A percentile compares a stretch with the other conserved stretches of the same genome.
These are phyloP conservation scores for Mayetiola destructor DNA, from an alignment of 2,888 invertebrate species.

Conservation along the genomic window DNA sequence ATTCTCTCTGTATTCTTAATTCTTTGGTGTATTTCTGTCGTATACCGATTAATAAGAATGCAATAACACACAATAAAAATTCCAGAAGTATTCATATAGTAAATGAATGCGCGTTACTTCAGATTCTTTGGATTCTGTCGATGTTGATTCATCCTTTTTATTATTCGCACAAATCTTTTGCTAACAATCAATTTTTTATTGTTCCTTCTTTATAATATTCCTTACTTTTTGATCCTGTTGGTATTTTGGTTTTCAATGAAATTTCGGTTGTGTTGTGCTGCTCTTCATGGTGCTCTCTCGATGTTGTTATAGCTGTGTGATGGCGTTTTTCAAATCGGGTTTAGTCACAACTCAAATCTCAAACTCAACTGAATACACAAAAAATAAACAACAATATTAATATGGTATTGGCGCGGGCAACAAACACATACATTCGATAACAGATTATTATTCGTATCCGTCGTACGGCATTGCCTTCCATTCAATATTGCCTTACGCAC, in stretches of 20 bases:
- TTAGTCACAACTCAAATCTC: slow-evolving; percentile 12
- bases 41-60: slow-evolving; percentile 10
- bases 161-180: no score
- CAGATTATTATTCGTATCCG: no score
- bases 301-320: not conserved
- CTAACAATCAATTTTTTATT: no score
- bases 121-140: not conserved
- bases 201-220: not conserved
- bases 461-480: no score
- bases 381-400: slow-evolving; percentile 13
- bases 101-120: not conserved
- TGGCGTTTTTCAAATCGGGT: slow-evolving; percentile 8
- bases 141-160: not conserved
- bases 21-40: not conserved
- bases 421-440: not conserved
- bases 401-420: slow-evolving; percentile 11
- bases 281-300: not conserved
- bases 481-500: no score
- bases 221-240: not conserved
- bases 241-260: not conserved
- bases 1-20: not conserved
- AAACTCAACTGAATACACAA: slow-evolving; percentile 12
- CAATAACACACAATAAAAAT: slow-evolving; percentile 11
- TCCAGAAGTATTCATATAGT: not conserved
- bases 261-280: not conserved